Conservation (phyloP, 2,113 vertebrate genomes). For the Semicossyphus pulcher region DNA sequence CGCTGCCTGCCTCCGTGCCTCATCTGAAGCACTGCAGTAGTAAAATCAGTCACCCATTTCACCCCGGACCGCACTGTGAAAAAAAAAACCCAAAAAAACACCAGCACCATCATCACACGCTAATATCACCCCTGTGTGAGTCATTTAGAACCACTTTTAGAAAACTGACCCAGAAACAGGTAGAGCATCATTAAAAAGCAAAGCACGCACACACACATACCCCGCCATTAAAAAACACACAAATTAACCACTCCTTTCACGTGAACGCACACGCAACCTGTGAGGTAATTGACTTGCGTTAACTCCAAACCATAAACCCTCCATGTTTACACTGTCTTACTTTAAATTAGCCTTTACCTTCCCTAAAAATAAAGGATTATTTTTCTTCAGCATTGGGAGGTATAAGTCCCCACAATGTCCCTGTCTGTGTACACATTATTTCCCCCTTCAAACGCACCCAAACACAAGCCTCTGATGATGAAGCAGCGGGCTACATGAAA, state of each 20-base stretch:
- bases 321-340: neutral
- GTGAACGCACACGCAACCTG: neutral
- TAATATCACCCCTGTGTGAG: slow-evolving; percentile 50
- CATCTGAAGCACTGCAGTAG: slow-evolving; percentile 31
- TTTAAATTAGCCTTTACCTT: neutral
- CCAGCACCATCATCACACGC: slow-evolving; percentile 23
- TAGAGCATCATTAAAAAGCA: slow-evolving; percentile 27
- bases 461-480: slow-evolving; percentile 45
- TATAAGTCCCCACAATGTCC: neutral
- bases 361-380: neutral
- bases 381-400: neutral
- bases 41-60: slow-evolving; percentile 65
- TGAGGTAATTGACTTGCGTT: neutral
- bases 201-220: neutral
- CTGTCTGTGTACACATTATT: slow-evolving; percentile 15
- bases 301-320: neutral
- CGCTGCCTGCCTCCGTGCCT: slow-evolving; percentile 34
- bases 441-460: slow-evolving; percentile 15
- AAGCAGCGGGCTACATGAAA: slow-evolving; percentile 60
- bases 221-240: slow-evolving; percentile 1
- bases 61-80: slow-evolving; percentile 20
- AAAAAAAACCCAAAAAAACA: no score
- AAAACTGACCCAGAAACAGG: slow-evolving; percentile 60
- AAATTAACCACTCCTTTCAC: neutral
- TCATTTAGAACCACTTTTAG: slow-evolving; percentile 45